phyloP scores from a whole-genome alignment of 1,140 invertebrate genomes.

The Halesus radiatus region DNA sequence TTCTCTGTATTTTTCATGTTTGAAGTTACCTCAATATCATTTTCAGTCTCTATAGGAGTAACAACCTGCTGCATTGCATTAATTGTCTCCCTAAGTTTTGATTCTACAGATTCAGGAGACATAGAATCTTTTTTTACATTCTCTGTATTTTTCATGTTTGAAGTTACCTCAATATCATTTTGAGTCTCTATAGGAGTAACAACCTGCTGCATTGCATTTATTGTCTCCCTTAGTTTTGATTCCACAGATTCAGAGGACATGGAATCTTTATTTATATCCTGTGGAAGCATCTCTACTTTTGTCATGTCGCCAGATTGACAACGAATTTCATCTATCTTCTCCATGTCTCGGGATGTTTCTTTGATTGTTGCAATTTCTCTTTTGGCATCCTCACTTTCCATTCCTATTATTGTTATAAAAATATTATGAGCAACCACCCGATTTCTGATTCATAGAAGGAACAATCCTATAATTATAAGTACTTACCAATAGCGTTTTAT shows the following conservation, averaged over 20 bases:
- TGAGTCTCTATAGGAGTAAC: neutral
- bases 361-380: neutral
- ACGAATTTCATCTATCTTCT: neutral
- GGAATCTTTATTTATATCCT: neutral
- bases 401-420: neutral
- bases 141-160: slow-evolving; percentile 38
- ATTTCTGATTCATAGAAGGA: too few relatives aligned
- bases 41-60: neutral
- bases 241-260: neutral
- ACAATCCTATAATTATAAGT: too few relatives aligned
- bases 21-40: neutral
- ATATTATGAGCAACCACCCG: too few relatives aligned
- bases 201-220: slow-evolving; percentile 1
- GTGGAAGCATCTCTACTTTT: neutral
- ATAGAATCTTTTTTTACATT: too few relatives aligned
- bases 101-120: neutral
- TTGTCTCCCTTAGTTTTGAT: slow-evolving; percentile 18
- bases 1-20: slow-evolving; percentile 41
- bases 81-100: slow-evolving; percentile 11
- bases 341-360: neutral
- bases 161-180: neutral
- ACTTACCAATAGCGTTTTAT: too few relatives aligned
- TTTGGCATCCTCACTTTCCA: neutral
- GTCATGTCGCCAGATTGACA: neutral
- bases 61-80: slow-evolving; percentile 1